phyloP scores from a whole-genome alignment of 2,888 invertebrate genomes.

The Ecliptopera silaceata region DNA sequence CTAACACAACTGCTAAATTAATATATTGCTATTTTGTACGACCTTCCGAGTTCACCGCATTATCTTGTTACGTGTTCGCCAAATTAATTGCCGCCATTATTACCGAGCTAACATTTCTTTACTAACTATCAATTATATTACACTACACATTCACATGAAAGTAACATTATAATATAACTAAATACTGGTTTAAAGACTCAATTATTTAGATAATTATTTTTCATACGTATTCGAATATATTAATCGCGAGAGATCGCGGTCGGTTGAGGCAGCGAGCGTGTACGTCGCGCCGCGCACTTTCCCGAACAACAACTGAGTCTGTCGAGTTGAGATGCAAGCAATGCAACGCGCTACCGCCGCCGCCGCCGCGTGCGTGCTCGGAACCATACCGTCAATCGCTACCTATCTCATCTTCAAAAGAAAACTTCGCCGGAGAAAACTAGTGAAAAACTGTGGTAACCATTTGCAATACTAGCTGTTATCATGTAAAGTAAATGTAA shows the following conservation, averaged over 20 bases:
- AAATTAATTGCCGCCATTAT: slow-evolving; percentile 8
- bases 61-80: slow-evolving; percentile 23
- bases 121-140: not conserved
- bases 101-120: not conserved
- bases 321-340: not conserved
- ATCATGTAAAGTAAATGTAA: not conserved
- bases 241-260: slow-evolving; percentile 50
- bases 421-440: slow-evolving; percentile 30
- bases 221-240: slow-evolving; percentile 32
- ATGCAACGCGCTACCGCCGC: not conserved
- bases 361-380: not conserved
- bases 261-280: slow-evolving; percentile 42
- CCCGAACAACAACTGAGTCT: slow-evolving; percentile 56
- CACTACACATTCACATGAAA: slow-evolving; percentile 23
- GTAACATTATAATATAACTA: slow-evolving; percentile 5
- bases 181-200: slow-evolving; percentile 15
- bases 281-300: slow-evolving; percentile 63
- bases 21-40: slow-evolving; percentile 19
- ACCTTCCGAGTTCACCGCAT: slow-evolving; percentile 24
- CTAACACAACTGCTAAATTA: not conserved
- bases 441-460: slow-evolving; percentile 6
- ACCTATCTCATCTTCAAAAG: slow-evolving; percentile 26
- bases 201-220: slow-evolving; percentile 16
- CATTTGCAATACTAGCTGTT: not conserved
- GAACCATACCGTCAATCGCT: not conserved